Evolutionary conservation across 1,140 invertebrate genomes (phyloP).

Genomic region (Bombus fervidus): DNA sequence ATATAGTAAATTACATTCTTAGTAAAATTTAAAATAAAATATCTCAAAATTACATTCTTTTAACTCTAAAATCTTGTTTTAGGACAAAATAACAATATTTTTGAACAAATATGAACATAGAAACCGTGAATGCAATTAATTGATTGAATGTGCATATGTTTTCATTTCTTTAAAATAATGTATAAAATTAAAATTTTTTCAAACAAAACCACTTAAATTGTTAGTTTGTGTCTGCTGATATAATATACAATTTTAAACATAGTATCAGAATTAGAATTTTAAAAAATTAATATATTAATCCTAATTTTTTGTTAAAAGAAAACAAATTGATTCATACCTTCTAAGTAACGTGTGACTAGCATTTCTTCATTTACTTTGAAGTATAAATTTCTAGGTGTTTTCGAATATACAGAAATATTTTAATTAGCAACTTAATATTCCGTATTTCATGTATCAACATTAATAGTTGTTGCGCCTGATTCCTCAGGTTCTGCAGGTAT

Average conservation of each 20-base stretch:
- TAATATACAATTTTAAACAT: constrained; percentile 48
- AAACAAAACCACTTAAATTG: constrained; percentile 16
- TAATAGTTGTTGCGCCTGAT: constrained; percentile 52
- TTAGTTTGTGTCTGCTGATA: constrained; percentile 22
- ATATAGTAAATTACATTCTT: constrained; percentile 18
- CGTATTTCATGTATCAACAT: constrained; percentile 68
- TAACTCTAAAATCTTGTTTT: background rate
- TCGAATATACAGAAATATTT: constrained; percentile 37
- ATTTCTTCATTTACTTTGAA: constrained; percentile 47
- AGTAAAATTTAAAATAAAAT: constrained; percentile 27
- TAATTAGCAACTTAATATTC: constrained; percentile 24
- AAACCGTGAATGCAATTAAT: constrained; percentile 1
- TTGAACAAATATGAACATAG: constrained; percentile 10
- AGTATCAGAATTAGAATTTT: constrained; percentile 57
- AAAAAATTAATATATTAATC: constrained; percentile 39
- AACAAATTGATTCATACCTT: constrained; percentile 50
- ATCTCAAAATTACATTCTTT: background rate
- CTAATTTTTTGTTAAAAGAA: constrained; percentile 38
- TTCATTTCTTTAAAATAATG: constrained; percentile 8
- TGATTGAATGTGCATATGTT: constrained; percentile 18
- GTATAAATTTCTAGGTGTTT: constrained; percentile 20
- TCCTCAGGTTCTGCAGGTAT: constrained; percentile 83
- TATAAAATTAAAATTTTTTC: constrained; percentile 27
- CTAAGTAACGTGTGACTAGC: constrained; percentile 68
- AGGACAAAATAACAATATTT: constrained; percentile 7